These are phyloP conservation scores for Festucalex cinctus DNA, from an alignment of 2,113 vertebrate genomes.

Conservation along the genomic window DNA sequence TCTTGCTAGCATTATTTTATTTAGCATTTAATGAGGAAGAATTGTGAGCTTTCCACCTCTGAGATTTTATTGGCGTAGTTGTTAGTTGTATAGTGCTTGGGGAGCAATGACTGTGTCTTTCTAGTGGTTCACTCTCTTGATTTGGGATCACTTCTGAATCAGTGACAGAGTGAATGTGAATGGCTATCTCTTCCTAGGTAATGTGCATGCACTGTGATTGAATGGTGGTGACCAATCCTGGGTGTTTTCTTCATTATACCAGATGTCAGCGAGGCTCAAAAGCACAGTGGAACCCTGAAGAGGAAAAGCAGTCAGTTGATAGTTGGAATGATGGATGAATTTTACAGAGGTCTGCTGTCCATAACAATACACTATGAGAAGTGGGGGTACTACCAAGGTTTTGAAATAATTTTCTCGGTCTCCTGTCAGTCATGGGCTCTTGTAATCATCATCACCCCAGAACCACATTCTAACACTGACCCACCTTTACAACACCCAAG, in stretches of 20 bases:
- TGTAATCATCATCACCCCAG: neutral
- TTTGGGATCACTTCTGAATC: neutral
- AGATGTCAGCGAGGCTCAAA: too few relatives aligned
- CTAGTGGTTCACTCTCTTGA: neutral
- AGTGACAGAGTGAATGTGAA: neutral
- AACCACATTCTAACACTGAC: neutral
- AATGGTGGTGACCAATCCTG: too few relatives aligned
- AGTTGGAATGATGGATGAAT: too few relatives aligned
- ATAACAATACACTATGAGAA: too few relatives aligned
- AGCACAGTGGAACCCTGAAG: too few relatives aligned
- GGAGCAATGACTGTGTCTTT: slow-evolving; percentile 2
- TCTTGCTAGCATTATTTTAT: neutral
- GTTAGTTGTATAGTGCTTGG: slow-evolving; percentile 12
- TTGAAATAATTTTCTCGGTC: too few relatives aligned
- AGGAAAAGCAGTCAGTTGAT: too few relatives aligned
- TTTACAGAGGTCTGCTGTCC: too few relatives aligned
- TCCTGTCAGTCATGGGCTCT: neutral
- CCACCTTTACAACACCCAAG: neutral
- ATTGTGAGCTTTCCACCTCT: neutral
- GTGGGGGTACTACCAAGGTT: too few relatives aligned
- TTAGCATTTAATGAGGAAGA: slow-evolving; percentile 13
- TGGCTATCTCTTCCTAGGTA: neutral
- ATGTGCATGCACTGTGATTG: neutral
- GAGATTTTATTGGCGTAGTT: slow-evolving; percentile 6
- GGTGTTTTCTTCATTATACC: too few relatives aligned